These are phyloP conservation scores for Ondatra zibethicus DNA, from an alignment of 2,113 vertebrate genomes.

Conservation along the genomic window DNA sequence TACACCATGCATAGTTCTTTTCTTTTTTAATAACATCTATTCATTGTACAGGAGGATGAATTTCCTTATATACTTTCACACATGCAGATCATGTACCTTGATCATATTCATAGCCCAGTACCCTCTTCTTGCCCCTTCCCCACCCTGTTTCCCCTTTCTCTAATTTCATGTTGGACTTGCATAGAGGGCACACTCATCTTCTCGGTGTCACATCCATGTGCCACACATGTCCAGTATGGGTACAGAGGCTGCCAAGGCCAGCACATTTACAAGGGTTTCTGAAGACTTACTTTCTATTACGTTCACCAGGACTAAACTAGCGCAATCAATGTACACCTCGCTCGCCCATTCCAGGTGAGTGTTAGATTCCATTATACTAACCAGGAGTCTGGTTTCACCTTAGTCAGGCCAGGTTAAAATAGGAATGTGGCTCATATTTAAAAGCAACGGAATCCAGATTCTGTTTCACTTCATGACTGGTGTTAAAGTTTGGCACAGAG, in stretches of 20 bases:
- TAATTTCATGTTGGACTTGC: background rate
- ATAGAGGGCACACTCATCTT: too few relatives aligned
- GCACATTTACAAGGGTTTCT: background rate
- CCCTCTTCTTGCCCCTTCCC: background rate
- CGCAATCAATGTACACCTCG: background rate
- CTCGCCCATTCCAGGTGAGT: conserved; percentile 45
- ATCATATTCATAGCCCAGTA: background rate
- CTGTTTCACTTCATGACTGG: conserved; percentile 55
- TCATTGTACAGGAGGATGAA: background rate
- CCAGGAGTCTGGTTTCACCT: conserved; percentile 50
- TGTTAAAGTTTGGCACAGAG: conserved; percentile 40
- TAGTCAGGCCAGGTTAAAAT: conserved; percentile 27
- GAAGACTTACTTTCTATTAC: conserved; percentile 53
- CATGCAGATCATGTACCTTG: background rate
- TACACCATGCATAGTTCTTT: background rate
- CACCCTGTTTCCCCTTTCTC: background rate
- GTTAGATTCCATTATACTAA: conserved; percentile 47
- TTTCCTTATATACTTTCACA: background rate
- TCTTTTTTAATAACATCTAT: background rate
- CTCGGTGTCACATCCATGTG: background rate
- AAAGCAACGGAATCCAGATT: conserved; percentile 67
- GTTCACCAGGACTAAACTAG: conserved; percentile 22
- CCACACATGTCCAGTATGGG: background rate
- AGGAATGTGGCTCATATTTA: conserved; percentile 65
- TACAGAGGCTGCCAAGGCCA: background rate